A percentile compares a stretch with the other conserved stretches of the same genome.
Evolutionary conservation across 2,888 invertebrate species (phyloP).

Genomic region (Netelia virgata): DNA sequence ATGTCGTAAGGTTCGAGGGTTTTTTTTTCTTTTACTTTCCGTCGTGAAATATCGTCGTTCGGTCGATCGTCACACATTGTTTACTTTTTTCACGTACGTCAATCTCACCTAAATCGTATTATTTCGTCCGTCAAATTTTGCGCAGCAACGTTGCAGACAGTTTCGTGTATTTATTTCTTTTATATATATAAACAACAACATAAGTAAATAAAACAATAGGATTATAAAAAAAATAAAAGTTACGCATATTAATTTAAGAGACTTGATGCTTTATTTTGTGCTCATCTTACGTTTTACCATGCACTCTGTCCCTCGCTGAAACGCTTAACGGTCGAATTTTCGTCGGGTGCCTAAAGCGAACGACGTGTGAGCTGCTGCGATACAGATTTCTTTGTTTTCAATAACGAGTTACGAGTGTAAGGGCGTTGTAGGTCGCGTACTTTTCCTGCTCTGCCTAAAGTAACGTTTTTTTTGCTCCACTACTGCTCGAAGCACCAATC

Average conservation of each 20-base stretch:
- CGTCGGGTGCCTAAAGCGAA: slow-evolving; percentile 44
- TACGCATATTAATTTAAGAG: slow-evolving; percentile 14
- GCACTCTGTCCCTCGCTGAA: slow-evolving; percentile 33
- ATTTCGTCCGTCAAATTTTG: slow-evolving; percentile 17
- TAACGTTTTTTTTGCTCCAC: background rate
- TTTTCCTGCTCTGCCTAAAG: background rate
- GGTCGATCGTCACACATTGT: slow-evolving; percentile 39
- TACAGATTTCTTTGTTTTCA: background rate
- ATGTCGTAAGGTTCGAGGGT: background rate
- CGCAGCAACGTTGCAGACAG: background rate
- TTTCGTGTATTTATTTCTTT: background rate
- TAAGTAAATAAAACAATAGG: no score
- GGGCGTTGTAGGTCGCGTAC: background rate
- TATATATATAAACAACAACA: background rate
- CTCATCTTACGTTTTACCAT: slow-evolving; percentile 44
- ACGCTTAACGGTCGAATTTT: slow-evolving; percentile 19
- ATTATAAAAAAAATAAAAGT: background rate
- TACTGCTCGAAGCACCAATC: background rate
- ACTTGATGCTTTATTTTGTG: slow-evolving; percentile 31
- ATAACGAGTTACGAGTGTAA: background rate
- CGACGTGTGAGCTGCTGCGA: background rate
- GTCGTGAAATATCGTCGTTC: slow-evolving; percentile 28
- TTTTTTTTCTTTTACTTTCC: background rate
- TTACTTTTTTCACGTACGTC: slow-evolving; percentile 32
- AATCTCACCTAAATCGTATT: slow-evolving; percentile 38